Percentiles rank a stretch among this genome's conserved stretches.
Evolutionary conservation across 2,797 vertebrate species (phyloP).

Genomic region (Garrulus glandarius): DNA sequence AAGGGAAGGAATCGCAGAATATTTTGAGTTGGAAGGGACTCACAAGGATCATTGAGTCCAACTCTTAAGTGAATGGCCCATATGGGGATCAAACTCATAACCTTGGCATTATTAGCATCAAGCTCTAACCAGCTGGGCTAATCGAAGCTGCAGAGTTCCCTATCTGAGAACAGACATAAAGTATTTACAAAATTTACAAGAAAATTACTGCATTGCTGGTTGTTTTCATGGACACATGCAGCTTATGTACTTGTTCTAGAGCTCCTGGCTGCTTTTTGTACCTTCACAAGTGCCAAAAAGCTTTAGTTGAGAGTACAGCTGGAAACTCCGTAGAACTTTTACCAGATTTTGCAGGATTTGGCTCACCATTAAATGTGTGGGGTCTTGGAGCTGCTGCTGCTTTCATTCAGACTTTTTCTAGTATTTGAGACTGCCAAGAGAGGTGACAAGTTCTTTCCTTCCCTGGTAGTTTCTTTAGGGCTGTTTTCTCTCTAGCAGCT

Average conservation of each 20-base stretch:
- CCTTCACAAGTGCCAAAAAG: not conserved
- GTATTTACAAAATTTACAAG: not conserved
- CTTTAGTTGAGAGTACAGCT: slow-evolving; percentile 13
- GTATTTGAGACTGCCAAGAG: slow-evolving; percentile 1
- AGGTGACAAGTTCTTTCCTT: slow-evolving; percentile 48
- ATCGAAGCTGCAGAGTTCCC: not conserved
- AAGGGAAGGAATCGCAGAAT: not conserved
- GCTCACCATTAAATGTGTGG: slow-evolving; percentile 14
- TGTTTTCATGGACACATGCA: not conserved
- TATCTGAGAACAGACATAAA: not conserved
- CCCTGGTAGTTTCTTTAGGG: not conserved
- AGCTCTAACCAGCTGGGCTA: not conserved
- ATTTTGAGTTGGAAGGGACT: not conserved
- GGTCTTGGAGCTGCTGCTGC: slow-evolving; percentile 3
- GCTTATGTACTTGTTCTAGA: not conserved
- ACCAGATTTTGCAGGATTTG: slow-evolving; percentile 43
- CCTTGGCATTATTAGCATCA: not conserved
- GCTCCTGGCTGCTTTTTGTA: not conserved
- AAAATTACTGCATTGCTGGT: not conserved
- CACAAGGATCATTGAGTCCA: not conserved
- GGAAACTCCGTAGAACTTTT: not conserved
- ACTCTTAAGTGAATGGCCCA: not conserved
- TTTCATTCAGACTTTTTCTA: not conserved
- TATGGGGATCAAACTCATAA: not conserved
- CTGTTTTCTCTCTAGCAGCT: not conserved